Percentiles rank a stretch among this genome's conserved stretches.
Evolutionary conservation across 2,797 vertebrate species (phyloP).

Genomic region (Lutjanus campechanus): DNA sequence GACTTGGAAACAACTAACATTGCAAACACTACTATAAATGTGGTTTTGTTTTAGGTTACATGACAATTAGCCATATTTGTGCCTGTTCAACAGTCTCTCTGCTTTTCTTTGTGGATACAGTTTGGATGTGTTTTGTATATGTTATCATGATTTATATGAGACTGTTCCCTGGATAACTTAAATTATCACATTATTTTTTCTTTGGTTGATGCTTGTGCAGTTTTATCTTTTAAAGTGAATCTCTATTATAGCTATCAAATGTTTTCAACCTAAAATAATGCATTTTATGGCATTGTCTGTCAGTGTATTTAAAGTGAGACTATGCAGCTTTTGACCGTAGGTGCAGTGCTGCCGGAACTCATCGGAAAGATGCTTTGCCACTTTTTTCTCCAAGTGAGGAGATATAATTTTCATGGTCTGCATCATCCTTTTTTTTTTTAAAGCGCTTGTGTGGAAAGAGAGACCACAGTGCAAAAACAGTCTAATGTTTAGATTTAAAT

Average conservation of each 20-base stretch:
- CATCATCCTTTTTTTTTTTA: no score
- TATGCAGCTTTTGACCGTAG: not conserved
- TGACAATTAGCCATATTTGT: not conserved
- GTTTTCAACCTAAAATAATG: not conserved
- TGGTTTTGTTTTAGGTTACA: not conserved
- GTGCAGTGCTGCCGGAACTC: no score
- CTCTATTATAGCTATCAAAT: not conserved
- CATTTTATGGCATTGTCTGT: not conserved
- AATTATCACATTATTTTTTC: not conserved
- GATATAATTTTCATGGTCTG: no score
- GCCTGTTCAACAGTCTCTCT: not conserved
- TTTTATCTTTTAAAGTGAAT: not conserved
- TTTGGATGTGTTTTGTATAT: not conserved
- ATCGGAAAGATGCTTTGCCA: no score
- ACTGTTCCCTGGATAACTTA: not conserved
- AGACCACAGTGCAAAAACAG: no score
- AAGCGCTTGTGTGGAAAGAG: no score
- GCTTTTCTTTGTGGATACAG: not conserved
- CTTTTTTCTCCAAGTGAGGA: no score
- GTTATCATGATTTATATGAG: not conserved
- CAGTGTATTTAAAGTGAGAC: not conserved
- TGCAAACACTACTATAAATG: not conserved
- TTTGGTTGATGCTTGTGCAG: not conserved
- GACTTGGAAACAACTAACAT: not conserved
- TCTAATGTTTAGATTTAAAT: no score